Conservation (phyloP, 1,140 invertebrate species). For the Hylaeus anthracinus region DNA sequence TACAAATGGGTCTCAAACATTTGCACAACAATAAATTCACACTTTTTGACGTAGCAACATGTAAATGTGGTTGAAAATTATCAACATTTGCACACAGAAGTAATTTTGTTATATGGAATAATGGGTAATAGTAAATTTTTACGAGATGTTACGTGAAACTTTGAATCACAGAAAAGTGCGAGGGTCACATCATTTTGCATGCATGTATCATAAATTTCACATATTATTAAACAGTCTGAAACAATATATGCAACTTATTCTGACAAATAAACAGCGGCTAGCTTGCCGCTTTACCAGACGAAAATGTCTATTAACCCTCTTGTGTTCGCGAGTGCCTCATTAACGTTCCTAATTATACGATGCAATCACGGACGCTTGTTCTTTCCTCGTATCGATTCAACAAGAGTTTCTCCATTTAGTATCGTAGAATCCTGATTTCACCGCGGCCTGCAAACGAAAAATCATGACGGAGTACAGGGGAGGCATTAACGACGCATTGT, state of each 20-base stretch:
- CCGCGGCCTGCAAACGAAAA: slow-evolving; percentile 37
- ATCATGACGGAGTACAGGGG: slow-evolving; percentile 21
- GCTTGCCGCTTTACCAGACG: slow-evolving; percentile 37
- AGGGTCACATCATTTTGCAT: no score
- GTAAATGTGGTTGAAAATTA: no score
- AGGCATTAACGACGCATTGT: slow-evolving; percentile 64
- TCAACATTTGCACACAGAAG: no score
- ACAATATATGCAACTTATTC: not conserved
- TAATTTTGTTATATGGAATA: no score
- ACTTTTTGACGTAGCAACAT: no score
- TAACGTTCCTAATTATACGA: slow-evolving; percentile 54
- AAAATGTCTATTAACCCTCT: slow-evolving; percentile 51
- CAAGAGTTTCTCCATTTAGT: slow-evolving; percentile 6
- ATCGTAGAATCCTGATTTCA: slow-evolving; percentile 30
- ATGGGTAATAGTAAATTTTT: no score
- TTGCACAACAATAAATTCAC: no score
- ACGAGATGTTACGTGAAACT: no score
- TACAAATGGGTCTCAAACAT: no score
- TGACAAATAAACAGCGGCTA: not conserved
- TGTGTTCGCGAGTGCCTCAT: slow-evolving; percentile 40
- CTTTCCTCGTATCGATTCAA: not conserved
- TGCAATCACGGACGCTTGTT: not conserved
- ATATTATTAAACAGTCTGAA: no score
- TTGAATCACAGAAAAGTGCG: no score
- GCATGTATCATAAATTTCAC: no score